Percentiles rank a stretch among this genome's conserved stretches.
phyloP scores from a whole-genome alignment of 2,888 invertebrate species.

The Cheilosia grossa region DNA sequence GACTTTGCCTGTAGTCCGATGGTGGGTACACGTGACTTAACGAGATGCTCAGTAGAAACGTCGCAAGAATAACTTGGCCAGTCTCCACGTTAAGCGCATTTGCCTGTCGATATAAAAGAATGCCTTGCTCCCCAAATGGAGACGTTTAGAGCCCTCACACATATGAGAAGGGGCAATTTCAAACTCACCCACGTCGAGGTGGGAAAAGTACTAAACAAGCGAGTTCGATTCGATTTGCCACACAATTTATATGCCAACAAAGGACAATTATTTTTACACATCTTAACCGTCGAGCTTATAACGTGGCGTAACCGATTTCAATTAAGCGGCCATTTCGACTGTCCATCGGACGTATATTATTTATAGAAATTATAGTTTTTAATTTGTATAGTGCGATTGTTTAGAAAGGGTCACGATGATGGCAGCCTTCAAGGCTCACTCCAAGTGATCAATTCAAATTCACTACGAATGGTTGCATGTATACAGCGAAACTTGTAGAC shows the following conservation, averaged over 20 bases:
- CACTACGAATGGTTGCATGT: neutral
- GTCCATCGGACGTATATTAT: neutral
- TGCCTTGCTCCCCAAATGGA: no score
- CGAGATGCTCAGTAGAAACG: no score
- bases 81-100: no score
- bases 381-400: neutral
- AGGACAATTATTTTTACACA: neutral
- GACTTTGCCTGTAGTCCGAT: no score
- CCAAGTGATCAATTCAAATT: conserved; percentile 37
- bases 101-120: no score
- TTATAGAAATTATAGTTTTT: neutral
- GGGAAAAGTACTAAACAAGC: no score
- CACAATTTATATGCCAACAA: neutral
- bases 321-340: neutral
- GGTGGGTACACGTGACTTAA: no score
- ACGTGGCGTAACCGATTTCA: neutral
- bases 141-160: no score
- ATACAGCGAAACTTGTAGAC: neutral
- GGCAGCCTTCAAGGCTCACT: conserved; percentile 34
- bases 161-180: no score
- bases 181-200: no score
- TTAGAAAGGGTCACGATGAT: conserved; percentile 40
- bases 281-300: neutral
- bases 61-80: no score
- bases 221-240: neutral